Conservation (phyloP, 1,140 invertebrate species). For the Cotesia vestalis region DNA sequence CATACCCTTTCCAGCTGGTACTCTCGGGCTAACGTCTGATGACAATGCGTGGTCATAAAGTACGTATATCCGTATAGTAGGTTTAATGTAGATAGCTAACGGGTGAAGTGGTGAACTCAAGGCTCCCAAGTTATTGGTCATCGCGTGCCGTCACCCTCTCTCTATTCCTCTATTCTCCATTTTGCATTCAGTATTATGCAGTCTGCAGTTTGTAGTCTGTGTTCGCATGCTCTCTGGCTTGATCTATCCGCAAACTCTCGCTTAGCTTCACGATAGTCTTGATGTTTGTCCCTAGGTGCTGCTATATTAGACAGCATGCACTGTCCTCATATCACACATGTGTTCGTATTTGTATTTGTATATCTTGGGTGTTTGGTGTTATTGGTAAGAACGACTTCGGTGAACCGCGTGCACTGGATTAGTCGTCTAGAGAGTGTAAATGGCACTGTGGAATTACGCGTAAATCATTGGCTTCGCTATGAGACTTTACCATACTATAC, state of each 20-base stretch:
- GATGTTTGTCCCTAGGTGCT: no score
- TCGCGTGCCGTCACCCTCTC: constrained; percentile 21
- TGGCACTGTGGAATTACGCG: constrained; percentile 50
- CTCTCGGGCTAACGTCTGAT: constrained; percentile 23
- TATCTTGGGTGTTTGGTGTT: not conserved
- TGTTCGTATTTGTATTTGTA: constrained; percentile 1
- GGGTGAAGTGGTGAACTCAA: constrained; percentile 19
- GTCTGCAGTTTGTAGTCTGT: no score
- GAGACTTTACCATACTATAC: not conserved
- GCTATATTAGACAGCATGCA: not conserved
- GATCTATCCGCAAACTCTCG: no score
- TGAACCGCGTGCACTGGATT: constrained; percentile 50
- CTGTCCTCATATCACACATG: not conserved
- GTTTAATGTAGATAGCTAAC: no score
- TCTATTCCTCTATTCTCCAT: not conserved
- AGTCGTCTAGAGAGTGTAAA: constrained; percentile 56
- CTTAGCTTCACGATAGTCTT: no score
- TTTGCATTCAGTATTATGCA: no score
- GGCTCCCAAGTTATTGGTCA: constrained; percentile 25
- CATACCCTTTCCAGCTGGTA: not conserved
- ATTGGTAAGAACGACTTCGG: not conserved
- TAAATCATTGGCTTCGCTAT: constrained; percentile 50
- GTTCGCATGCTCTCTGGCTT: no score
- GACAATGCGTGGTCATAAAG: constrained; percentile 38
- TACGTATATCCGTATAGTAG: constrained; percentile 16